phyloP scores from a whole-genome alignment of 2,888 invertebrate species.

The Monopis laevigella region DNA sequence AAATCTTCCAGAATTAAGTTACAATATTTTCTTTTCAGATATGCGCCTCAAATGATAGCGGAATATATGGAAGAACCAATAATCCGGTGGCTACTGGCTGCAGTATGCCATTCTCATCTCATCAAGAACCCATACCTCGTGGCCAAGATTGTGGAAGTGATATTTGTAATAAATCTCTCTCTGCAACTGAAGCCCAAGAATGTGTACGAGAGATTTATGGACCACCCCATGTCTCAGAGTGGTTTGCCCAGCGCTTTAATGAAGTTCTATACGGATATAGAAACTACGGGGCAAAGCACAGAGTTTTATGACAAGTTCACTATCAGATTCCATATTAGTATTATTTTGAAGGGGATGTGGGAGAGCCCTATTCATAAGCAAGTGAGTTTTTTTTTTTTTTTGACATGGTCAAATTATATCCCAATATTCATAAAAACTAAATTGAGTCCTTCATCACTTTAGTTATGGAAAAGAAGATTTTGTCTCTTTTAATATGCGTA shows the following conservation, averaged over 20 bases:
- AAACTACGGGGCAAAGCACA: conserved; percentile 96
- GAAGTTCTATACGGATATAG: conserved; percentile 98
- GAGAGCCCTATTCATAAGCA: conserved; percentile 82
- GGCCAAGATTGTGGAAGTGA: conserved; percentile 94
- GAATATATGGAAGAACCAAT: conserved; percentile 84
- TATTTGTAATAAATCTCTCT: conserved; percentile 80
- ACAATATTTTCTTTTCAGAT: too few species aligned
- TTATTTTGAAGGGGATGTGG: conserved; percentile 97
- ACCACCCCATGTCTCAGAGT: conserved; percentile 84
- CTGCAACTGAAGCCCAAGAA: conserved; percentile 62
- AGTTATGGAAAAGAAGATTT: too few species aligned
- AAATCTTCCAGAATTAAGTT: too few species aligned
- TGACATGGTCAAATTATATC: too few species aligned
- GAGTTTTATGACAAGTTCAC: conserved; percentile 99
- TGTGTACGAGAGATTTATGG: conserved; percentile 82
- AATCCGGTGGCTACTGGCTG: conserved; percentile 87
- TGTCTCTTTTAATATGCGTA: too few species aligned
- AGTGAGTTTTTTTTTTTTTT: conserved; percentile 26
- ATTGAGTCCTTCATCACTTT: too few species aligned
- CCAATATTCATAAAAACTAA: too few species aligned
- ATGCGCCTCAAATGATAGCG: conserved; percentile 77
- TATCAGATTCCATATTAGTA: conserved; percentile 97
- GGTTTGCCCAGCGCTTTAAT: conserved; percentile 89
- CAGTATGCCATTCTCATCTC: conserved; percentile 89
- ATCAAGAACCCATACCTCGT: conserved; percentile 97